Evolutionary conservation across 2,888 invertebrate species (phyloP), one percentile per base, ranked within the genome.

Genomic region (Halictus quadricinctus): DNA sequence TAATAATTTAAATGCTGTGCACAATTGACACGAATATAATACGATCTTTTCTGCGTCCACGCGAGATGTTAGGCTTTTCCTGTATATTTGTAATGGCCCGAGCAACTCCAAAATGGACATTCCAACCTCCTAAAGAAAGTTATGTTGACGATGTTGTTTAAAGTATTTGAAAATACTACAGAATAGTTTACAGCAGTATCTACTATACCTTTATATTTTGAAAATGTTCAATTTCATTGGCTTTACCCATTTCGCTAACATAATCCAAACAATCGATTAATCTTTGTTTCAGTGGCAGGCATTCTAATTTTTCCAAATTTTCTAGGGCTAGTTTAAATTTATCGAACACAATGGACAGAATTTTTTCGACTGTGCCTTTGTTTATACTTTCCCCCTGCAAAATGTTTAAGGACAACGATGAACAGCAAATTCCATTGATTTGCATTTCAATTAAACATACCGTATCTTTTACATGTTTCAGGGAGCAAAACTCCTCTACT

Each of bases 191-290:
- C 12, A 29, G 18, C 10, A n/a, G 0, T 54, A 54, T 41, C 15
- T 18, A 54, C 21, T 50, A 1, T 76, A 94, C 94, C 87, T 94
- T 94, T 41, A 94, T 94, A 85, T 94, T 94, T 87, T 92, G 92
- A 76, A 93, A 91, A 87, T 94, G 94, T 87, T 94, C 94, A 36
- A 94, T 93, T 77, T 93, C 93, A 70, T 91, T 90, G 0, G 91
- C 91, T 69, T 88, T 84, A n/a, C 93, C 92, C 94, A 94, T 94
- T 85, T 94, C 94, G 80, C 88, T 91, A 1, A 94, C 89, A 76
- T 94, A 94, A 13, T 92, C 89, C 64, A 90, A 87, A 76, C 93
- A 93, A 80, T 94, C 93, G 82, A 91, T 90, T 13, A 94, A 85
- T 80, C 92, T 92, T 74, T 93, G 93, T 78, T 93, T 94, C 29